A percentile compares a stretch with the other conserved stretches of the same genome.
These are phyloP conservation scores for Ectemnius continuus DNA, from an alignment of 2,888 invertebrate species.

Conservation along the genomic window DNA sequence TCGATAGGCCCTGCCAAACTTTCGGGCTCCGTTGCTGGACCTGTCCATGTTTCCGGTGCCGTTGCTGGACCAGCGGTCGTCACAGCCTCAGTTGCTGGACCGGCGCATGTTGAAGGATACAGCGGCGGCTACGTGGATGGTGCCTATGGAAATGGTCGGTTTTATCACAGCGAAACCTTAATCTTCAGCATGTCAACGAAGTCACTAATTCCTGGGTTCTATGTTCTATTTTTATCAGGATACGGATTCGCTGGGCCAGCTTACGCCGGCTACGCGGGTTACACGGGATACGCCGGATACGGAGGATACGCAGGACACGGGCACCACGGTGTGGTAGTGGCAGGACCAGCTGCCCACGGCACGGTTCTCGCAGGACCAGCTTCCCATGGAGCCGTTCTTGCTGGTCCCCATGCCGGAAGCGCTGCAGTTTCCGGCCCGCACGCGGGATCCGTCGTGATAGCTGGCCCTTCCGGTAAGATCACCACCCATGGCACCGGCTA, in stretches of 20 bases:
- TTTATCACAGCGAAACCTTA: neutral
- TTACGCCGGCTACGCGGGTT: conserved; percentile 37
- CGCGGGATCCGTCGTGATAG: conserved; percentile 73
- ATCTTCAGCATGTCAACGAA: neutral
- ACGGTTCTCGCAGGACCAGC: conserved; percentile 69
- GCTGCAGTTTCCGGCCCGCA: conserved; percentile 72
- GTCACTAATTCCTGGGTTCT: neutral
- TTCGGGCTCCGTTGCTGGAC: conserved; percentile 72
- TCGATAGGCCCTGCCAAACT: conserved; percentile 71
- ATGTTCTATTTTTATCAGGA: conserved; percentile 6
- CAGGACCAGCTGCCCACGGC: conserved; percentile 61
- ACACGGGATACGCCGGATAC: conserved; percentile 55
- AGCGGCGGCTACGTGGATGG: conserved; percentile 56
- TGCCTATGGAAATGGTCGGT: conserved; percentile 47
- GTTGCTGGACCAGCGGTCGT: conserved; percentile 73
- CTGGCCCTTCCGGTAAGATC: conserved; percentile 75
- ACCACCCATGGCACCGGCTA: conserved; percentile 74
- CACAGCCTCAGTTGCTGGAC: conserved; percentile 72
- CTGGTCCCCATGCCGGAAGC: conserved; percentile 73
- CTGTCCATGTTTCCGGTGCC: conserved; percentile 74
- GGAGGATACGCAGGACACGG: conserved; percentile 58
- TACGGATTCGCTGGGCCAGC: conserved; percentile 38
- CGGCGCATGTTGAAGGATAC: conserved; percentile 71
- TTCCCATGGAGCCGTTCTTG: conserved; percentile 69
- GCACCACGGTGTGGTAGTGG: conserved; percentile 58